phyloP scores from a whole-genome alignment of 2,888 invertebrate genomes.

The Holacanthella duospinosa region DNA sequence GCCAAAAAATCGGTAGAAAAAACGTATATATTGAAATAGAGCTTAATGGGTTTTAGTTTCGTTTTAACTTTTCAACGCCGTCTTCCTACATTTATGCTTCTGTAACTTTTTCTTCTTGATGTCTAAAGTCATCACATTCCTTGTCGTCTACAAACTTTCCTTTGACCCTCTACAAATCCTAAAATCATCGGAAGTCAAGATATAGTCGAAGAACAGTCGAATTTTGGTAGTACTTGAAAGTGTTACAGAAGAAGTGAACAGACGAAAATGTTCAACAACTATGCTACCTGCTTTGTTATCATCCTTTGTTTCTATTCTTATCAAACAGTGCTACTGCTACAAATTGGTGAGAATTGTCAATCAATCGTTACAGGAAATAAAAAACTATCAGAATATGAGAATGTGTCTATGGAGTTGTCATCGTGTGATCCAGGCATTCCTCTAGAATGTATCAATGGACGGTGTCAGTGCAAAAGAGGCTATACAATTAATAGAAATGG shows the following conservation, averaged over 20 bases:
- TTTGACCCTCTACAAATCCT: no score
- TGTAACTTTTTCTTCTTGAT: no score
- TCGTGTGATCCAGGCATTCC: slow-evolving; percentile 15
- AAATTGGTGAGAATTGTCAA: slow-evolving; percentile 2
- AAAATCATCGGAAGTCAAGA: no score
- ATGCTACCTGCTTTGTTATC: no score
- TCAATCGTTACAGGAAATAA: no score
- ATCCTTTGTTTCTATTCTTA: not conserved
- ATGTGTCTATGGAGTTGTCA: not conserved
- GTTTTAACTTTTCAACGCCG: not conserved
- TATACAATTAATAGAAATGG: slow-evolving; percentile 35
- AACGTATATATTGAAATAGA: no score
- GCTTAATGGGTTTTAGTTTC: not conserved
- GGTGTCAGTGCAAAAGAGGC: slow-evolving; percentile 33
- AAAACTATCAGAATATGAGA: not conserved
- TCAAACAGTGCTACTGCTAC: not conserved
- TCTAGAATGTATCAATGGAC: slow-evolving; percentile 26
- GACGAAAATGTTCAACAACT: no score
- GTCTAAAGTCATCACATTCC: no score
- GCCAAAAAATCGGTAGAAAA: not conserved
- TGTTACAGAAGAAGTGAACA: no score
- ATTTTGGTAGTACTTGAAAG: no score
- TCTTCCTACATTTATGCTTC: not conserved
- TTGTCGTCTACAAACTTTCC: no score
- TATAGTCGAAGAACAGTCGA: no score